Evolutionary conservation across 2,888 invertebrate species (phyloP), one percentile per base, ranked within the genome.

Genomic region (Drosophila mettleri): DNA sequence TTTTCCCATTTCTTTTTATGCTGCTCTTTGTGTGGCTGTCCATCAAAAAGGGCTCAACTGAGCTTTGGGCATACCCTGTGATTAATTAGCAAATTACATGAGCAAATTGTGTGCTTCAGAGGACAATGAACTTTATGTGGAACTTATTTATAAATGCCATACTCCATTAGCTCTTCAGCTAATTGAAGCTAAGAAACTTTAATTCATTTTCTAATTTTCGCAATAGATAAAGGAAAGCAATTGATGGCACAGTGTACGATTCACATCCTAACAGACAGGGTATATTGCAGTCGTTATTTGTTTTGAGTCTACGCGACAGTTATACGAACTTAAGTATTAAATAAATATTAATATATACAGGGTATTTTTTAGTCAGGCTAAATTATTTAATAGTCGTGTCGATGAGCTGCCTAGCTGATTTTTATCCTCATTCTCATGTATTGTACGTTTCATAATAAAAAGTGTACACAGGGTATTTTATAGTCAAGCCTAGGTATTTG

Each of bases 1-100:
- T 14, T n/a, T 18, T 36, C 36, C 7, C 43, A 8, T 38, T 52
- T 12, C 10, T 52, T 10, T 27, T 38, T 3, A 14, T 34, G n/a
- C 16, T 22, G 8, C 5, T 29, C 31, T 31, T 46, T 63, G 29
- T 34, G 64, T 43, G 49, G 49, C 39, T 63, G 41, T 63, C 49
- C 64, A 63, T 49, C 63, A 61, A 46, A 46, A 45, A 62, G 18
- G 38, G 29, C 62, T 62, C 31, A 46, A 24, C 24, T 46, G 16
- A 24, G 33, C 27, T 53, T 27, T 8, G 4, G 18, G 29, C 16
- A 59, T 43, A 64, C 63, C 64, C 64, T 41, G 33, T 63, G 33
- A 18, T 29, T 38, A 24, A 52, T 52, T 18, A 27, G 27, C 27
- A 18, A 16, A 29, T 18, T 16, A 16, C 8, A 27, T 6, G 18